Evolutionary conservation across 2,888 invertebrate genomes (phyloP).

Genomic region (Brachyopa scutellaris): DNA sequence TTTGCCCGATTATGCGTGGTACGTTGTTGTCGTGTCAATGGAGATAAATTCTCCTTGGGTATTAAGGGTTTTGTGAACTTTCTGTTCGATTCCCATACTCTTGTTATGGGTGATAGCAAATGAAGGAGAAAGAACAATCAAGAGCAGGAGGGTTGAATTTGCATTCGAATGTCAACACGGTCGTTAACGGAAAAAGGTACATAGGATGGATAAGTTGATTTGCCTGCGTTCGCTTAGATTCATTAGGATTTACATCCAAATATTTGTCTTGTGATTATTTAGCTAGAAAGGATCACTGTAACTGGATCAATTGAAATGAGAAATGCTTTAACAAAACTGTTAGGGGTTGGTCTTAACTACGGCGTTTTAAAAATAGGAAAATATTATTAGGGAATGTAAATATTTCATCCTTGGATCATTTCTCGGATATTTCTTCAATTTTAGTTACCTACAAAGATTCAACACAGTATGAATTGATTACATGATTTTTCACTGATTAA

Average conservation of each 20-base stretch:
- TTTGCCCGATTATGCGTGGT: constrained; percentile 16
- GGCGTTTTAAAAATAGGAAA: no score
- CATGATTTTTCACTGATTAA: no score
- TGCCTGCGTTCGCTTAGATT: constrained; percentile 64
- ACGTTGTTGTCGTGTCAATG: constrained; percentile 47
- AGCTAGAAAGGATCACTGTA: constrained; percentile 42
- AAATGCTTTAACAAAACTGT: no score
- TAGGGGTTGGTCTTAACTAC: no score
- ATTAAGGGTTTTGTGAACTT: constrained; percentile 51
- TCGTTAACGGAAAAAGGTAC: constrained; percentile 62
- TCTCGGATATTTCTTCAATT: no score
- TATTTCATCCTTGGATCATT: no score
- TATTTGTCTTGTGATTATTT: constrained; percentile 66
- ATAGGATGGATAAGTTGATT: constrained; percentile 65
- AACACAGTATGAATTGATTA: no score
- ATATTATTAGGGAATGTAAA: no score
- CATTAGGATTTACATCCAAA: constrained; percentile 64
- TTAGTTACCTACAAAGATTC: no score
- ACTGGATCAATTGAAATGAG: constrained; percentile 30
- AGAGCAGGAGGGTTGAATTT: constrained; percentile 59
- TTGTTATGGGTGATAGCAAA: constrained; percentile 32
- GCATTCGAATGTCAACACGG: constrained; percentile 60
- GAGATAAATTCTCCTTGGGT: constrained; percentile 62
- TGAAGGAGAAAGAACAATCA: constrained; percentile 66
- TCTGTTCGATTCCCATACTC: constrained; percentile 12